phyloP scores from a whole-genome alignment of 2,888 invertebrate genomes.

The Xanthia icteritia region DNA sequence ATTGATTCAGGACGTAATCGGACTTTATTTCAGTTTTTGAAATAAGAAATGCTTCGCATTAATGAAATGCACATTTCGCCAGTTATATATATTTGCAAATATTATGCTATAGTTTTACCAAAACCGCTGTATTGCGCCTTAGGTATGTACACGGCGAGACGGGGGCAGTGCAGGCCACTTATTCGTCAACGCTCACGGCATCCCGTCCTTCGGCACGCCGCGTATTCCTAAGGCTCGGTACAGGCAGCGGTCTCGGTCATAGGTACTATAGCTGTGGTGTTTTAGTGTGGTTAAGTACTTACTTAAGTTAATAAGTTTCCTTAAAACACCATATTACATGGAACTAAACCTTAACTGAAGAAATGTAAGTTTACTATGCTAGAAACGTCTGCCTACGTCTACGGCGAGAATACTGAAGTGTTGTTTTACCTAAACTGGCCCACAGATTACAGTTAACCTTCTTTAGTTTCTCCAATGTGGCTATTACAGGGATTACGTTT shows the following conservation, averaged over 20 bases:
- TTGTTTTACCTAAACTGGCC: neutral
- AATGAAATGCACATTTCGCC: too few species aligned
- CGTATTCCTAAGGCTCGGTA: too few species aligned
- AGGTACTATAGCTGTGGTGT: too few species aligned
- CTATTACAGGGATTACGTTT: conserved; percentile 50
- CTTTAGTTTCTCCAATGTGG: neutral
- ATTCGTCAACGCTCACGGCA: too few species aligned
- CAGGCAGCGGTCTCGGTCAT: too few species aligned
- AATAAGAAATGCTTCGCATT: too few species aligned
- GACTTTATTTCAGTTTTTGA: too few species aligned
- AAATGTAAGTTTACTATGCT: neutral
- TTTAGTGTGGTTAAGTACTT: neutral
- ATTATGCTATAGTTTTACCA: neutral
- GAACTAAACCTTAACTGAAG: neutral
- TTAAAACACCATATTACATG: neutral
- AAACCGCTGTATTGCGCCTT: too few species aligned
- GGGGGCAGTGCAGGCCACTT: too few species aligned
- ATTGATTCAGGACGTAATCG: too few species aligned
- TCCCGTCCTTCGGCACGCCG: too few species aligned
- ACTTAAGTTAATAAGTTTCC: neutral
- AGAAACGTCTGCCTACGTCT: neutral
- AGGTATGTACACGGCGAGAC: too few species aligned
- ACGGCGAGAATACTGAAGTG: neutral
- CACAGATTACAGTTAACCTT: neutral
- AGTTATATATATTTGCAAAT: neutral